Base-by-base conservation (phyloP, 35 echinoderm and acorn worm species). In the Hemicentrotus pulcherrimus region DNA sequence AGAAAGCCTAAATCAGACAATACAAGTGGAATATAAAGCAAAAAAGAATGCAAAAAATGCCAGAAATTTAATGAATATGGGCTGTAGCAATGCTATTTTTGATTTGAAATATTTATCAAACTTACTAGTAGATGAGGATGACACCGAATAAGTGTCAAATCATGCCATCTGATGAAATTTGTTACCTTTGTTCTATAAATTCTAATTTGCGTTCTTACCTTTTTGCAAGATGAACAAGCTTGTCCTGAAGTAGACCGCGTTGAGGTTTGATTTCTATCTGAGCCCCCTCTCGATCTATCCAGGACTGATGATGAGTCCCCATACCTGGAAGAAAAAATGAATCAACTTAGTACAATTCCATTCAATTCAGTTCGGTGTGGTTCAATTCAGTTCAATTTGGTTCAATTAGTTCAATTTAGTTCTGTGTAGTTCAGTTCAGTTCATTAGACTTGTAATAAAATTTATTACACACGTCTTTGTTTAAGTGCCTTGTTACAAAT, bases 161-260 rank as follows among this genome's bases (percentile, higher is more conserved):
- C 35, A 41, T 41, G 35, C 35, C 35, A 41, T 85, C 70, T 85
- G 70, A 85, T 85, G 30, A 85, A 0, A 85, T 85, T 19, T 16
- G 4, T 19, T 85, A 19, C 16, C 70, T n/a, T n/a, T n/a, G n/a
- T n/a, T n/a, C n/a, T n/a, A n/a, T n/a, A n/a, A n/a, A n/a, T n/a
- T n/a, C n/a, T n/a, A n/a, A n/a, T 46, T 32, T 12, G 5, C 10
- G 15, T 4, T 4, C 31, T 46, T 46, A 96, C 96, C 96, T 96
- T 96, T 95, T 96, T 96, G 94, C 96, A 96, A 91, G 48, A 88
- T 65, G 32, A 8, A 91, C 96, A 96, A 47, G 96, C 59, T 95
- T 86, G 86, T 18, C 58, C 94, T 47, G 45, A 65, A 91, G 46
- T 61, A 46, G 86, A 71, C 1, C 94, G 52, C 19, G 96, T 95